These are phyloP conservation scores for Prionailurus bengalensis DNA, from an alignment of 2,113 vertebrate species.

Conservation along the genomic window DNA sequence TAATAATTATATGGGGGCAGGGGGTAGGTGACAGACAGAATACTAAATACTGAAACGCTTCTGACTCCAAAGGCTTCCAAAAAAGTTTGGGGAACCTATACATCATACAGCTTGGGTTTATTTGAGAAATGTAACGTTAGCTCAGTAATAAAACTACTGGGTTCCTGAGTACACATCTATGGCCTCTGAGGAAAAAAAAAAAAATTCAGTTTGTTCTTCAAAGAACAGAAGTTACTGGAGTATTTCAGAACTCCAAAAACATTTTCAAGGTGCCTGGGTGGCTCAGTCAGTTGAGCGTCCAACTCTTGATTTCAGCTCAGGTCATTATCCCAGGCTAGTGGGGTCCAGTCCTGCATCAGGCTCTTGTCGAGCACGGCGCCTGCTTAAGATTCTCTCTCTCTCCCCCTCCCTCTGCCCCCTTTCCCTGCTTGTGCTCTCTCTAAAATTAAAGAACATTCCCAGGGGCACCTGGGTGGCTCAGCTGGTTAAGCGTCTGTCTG, in stretches of 20 bases:
- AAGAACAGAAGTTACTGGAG: not conserved
- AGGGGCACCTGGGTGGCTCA: no score
- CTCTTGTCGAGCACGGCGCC: no score
- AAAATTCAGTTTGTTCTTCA: constrained; percentile 18
- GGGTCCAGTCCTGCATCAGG: no score
- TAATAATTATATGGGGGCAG: not conserved
- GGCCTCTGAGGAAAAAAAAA: not conserved
- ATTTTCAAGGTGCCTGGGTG: no score
- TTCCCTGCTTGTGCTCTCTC: no score
- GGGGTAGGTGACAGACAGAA: not conserved
- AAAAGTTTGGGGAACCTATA: not conserved
- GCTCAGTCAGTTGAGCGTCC: no score
- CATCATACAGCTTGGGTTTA: not conserved
- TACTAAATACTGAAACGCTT: not conserved
- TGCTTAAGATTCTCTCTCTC: no score
- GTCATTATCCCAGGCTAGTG: no score
- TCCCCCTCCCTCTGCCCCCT: no score
- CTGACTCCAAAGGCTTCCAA: not conserved
- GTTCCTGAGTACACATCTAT: not conserved
- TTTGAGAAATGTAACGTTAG: not conserved
- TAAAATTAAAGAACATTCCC: no score
- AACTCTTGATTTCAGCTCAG: no score
- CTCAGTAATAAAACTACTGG: not conserved
- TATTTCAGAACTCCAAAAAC: not conserved
- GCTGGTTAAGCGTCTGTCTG: no score